A percentile compares a stretch with the other conserved stretches of the same genome.
These are phyloP conservation scores for Diorhabda elongata DNA, from an alignment of 1,140 invertebrate species.

Conservation along the genomic window DNA sequence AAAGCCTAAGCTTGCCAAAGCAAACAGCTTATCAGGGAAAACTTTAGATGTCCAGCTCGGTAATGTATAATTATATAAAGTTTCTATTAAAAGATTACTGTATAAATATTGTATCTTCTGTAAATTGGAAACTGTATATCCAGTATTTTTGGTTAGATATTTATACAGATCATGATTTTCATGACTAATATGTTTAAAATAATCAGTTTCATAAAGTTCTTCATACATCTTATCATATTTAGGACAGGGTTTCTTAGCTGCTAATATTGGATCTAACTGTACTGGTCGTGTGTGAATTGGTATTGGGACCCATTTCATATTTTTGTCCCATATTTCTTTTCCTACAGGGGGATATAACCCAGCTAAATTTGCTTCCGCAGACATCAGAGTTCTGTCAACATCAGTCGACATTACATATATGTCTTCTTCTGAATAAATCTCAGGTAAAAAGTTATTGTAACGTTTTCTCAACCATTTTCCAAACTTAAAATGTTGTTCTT, in stretches of 20 bases:
- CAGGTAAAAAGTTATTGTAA: conserved; percentile 59
- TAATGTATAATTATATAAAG: conserved; percentile 64
- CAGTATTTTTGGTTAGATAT: conserved; percentile 60
- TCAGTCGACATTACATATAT: conserved; percentile 66
- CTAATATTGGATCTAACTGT: conserved; percentile 58
- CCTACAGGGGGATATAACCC: conserved; percentile 68
- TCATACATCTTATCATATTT: conserved; percentile 57
- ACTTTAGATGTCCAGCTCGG: conserved; percentile 66
- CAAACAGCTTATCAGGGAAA: conserved; percentile 51
- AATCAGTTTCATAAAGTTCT: conserved; percentile 53
- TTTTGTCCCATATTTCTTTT: conserved; percentile 62
- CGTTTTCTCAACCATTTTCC: conserved; percentile 73
- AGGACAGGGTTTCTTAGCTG: conserved; percentile 60
- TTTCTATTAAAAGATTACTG: conserved; percentile 66
- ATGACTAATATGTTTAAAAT: conserved; percentile 56
- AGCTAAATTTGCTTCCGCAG: conserved; percentile 77
- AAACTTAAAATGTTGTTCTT: conserved; percentile 69
- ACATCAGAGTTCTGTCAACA: conserved; percentile 86
- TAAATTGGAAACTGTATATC: conserved; percentile 53
- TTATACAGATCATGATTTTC: conserved; percentile 60
- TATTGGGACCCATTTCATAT: conserved; percentile 82
- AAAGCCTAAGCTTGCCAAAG: conserved; percentile 53
- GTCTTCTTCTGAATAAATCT: conserved; percentile 49
- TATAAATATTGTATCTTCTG: conserved; percentile 59
- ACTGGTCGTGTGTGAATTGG: conserved; percentile 76